Percentiles rank a stretch among this genome's conserved stretches.
These are phyloP conservation scores for Nowickia ferox DNA, from an alignment of 2,888 invertebrate species.

Conservation along the genomic window DNA sequence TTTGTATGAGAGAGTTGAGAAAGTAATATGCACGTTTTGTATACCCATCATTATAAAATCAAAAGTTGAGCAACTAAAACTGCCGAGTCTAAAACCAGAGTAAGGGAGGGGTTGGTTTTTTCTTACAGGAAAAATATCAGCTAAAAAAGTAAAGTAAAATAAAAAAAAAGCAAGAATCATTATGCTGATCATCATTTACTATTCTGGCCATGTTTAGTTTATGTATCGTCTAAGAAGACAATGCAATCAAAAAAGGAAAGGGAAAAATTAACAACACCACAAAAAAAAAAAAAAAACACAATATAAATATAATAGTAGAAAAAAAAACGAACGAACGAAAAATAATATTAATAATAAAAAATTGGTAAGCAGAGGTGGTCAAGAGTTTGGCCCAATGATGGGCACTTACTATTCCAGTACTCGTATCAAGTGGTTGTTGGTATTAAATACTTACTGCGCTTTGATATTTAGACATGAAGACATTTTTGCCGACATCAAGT, in stretches of 20 bases:
- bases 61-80: too few relatives aligned
- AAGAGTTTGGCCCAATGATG: slow-evolving; percentile 56
- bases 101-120: background rate
- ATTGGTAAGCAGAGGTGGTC: slow-evolving; percentile 50
- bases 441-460: slow-evolving; percentile 58
- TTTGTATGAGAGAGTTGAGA: too few relatives aligned
- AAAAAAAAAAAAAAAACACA: slow-evolving; percentile 34
- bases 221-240: slow-evolving; percentile 62
- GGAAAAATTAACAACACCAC: slow-evolving; percentile 24
- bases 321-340: background rate
- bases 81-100: too few relatives aligned
- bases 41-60: too few relatives aligned
- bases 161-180: slow-evolving; percentile 44
- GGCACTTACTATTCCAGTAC: slow-evolving; percentile 38
- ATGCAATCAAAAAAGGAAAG: slow-evolving; percentile 28
- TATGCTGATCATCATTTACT: slow-evolving; percentile 74
- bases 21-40: too few relatives aligned
- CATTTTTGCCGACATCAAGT: slow-evolving; percentile 69
- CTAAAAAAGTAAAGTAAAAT: background rate
- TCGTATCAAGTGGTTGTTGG: slow-evolving; percentile 46
- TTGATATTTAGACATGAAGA: slow-evolving; percentile 61
- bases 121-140: slow-evolving; percentile 31
- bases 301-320: slow-evolving; percentile 8
- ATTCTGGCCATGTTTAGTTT: slow-evolving; percentile 73
- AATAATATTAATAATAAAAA: slow-evolving; percentile 2